Base-by-base conservation (phyloP, 2,888 invertebrate genomes). In the Dicyrtomina minuta region DNA sequence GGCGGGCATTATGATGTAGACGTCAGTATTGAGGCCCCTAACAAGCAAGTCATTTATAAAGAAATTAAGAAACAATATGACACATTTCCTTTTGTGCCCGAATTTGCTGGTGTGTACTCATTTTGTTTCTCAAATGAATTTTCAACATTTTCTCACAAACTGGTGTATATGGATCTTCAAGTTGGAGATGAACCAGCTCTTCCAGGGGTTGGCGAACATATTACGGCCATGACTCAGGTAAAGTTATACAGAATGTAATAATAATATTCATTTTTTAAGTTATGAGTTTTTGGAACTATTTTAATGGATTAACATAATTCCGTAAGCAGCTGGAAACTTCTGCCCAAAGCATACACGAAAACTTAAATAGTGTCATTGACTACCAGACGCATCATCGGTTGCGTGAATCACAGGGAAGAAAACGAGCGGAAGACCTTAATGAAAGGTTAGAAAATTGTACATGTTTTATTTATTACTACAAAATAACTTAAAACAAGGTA, bases 1-100 rank as follows among this genome's bases (percentile, higher is more conserved):
- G 99, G 99, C 67, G 99, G 99, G 1, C 96, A 97, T 80, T 95
- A 97, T 82, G 99, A 99, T 84, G 97, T 99, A 55, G 98, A 99
- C 83, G 92, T 97, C 66, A 88, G 88, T 68, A 83, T 99, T 64
- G 90, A 91, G 83, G 91, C 90, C 78, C 97, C 98, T 1, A 88
- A 88, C 79, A 91, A 91, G 75, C 89, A 92, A 83, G 86, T 94
- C 15, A 86, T 99, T 70, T 98, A 98, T 83, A 90, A 90, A 79
- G 92, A 95, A 83, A 87, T 91, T 59, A 96, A 96, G 83, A 91
- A 91, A 81, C 97, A 98, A 80, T 98, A 95, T 83, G 98, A 98
- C 82, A 93, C 93, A 27, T 91, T 93, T 82, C 90, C 90, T 67
- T 96, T 93, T 82, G 87, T 87, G 59, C 88, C 96, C 6, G 86